These are phyloP conservation scores for Acanthococcus lagerstroemiae DNA, from an alignment of 2,888 invertebrate genomes.

Conservation along the genomic window DNA sequence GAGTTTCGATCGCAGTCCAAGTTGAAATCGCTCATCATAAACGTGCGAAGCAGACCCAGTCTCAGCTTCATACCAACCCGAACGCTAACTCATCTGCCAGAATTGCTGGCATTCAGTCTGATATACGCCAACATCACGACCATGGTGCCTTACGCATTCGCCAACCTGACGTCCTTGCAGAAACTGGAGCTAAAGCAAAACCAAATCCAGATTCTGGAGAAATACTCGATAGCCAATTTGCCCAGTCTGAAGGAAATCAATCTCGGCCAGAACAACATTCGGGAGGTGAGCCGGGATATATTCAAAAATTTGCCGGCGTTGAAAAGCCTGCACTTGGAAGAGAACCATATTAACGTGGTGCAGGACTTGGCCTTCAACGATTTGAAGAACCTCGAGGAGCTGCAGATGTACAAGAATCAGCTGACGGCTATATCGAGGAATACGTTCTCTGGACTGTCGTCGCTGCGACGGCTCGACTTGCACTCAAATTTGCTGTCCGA, in stretches of 20 bases:
- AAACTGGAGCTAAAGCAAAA: slow-evolving; percentile 59
- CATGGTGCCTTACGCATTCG: slow-evolving; percentile 60
- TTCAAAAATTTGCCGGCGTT: slow-evolving; percentile 63
- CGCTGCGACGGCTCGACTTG: slow-evolving; percentile 62
- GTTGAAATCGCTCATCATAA: slow-evolving; percentile 59
- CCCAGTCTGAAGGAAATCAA: slow-evolving; percentile 57
- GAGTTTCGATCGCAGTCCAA: slow-evolving; percentile 62
- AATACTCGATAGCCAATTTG: slow-evolving; percentile 62
- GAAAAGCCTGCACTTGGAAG: slow-evolving; percentile 66
- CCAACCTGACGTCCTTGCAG: slow-evolving; percentile 57
- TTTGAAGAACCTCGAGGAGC: slow-evolving; percentile 60
- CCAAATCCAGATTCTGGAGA: slow-evolving; percentile 56
- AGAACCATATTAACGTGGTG: slow-evolving; percentile 72
- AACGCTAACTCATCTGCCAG: slow-evolving; percentile 55
- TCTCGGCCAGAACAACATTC: slow-evolving; percentile 65
- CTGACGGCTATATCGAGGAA: slow-evolving; percentile 63
- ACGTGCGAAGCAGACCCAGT: slow-evolving; percentile 55
- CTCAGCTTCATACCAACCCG: slow-evolving; percentile 62
- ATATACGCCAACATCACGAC: slow-evolving; percentile 62
- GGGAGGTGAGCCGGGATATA: slow-evolving; percentile 59
- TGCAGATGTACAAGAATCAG: slow-evolving; percentile 71
- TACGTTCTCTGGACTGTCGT: slow-evolving; percentile 65
- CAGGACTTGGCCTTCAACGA: slow-evolving; percentile 74
- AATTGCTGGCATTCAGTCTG: slow-evolving; percentile 56
- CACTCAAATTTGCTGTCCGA: slow-evolving; percentile 63